Evolutionary conservation across 2,797 vertebrate genomes (phyloP), one percentile per base, ranked within the genome.

Genomic region (Alcedo atthis): DNA sequence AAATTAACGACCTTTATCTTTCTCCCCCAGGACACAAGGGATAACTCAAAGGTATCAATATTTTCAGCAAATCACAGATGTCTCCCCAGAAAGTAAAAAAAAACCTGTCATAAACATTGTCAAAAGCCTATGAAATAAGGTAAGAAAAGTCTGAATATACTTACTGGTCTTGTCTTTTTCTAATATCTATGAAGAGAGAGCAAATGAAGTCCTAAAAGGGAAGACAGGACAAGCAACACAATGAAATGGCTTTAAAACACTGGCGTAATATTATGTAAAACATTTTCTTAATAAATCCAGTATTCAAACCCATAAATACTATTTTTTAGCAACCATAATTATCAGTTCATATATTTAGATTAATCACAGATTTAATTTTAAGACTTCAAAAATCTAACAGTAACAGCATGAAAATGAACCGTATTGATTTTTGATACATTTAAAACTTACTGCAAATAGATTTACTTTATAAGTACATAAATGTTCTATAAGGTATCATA

Each of bases 1-100:
- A 94, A 73, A 87, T 89, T 46, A 75, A 81, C 74, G 91, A 48
- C 71, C 40, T 85, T 80, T 83, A 90, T 82, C 84, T 91, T 87
- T 85, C 57, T 80, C 61, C 74, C 58, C 25, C 9, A 53, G 54
- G 68, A 62, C 45, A 87, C 22, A 88, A 48, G 17, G 40, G 24
- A 45, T 78, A 85, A 69, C 49, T 85, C 75, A 79, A 81, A 92
- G 15, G 15, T 46, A 66, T 43, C 37, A 15, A 62, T 58, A 70
- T 74, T 93, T 96, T 91, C 32, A 25, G 67, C 45, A 93, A 87
- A 91, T 87, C 53, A 80, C 40, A 84, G 54, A 75, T 79, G 37
- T 92, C 35, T 49, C 64, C 49, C 12, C 64, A 55, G 70, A 90
- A 54, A 75, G 67, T 63, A 82, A 91, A 76, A 88, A 89, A 58